Base-by-base conservation (phyloP, 2,797 vertebrate species). In the Galagoides demidoff region DNA sequence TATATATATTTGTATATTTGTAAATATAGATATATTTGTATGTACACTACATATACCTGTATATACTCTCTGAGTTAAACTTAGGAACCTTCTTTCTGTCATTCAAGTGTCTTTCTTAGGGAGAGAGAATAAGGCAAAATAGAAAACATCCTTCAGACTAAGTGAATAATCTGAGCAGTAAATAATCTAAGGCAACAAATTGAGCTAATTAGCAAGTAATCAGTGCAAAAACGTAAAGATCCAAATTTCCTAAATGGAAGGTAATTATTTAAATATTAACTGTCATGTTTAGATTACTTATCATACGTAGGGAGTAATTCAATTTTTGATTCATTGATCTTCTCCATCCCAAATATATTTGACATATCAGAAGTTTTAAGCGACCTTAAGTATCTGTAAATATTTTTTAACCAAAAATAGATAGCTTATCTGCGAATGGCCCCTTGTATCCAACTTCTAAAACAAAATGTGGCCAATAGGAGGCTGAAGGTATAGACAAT, bases 271-370 rank as follows among this genome's bases (percentile, higher is more conserved):
- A 85, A 77, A 81, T 11, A 64, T 70, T 73, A 49, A 85, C 77
- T 66, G 4, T 27, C 83, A 91, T 49, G 16, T 89, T 86, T 71
- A 93, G 78, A 17, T 31, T 91, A 70, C 43, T 82, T 79, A 34
- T 37, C 29, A 29, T 73, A 89, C 71, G 29, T 49, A n/a, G 34
- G 14, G 3, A 68, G 39, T 22, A 14, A 31, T 90, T 90, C 77
- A 45, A 66, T 66, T 89, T 93, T 85, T 81, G 20, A 82, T 14
- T 77, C 84, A 55, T 27, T 82, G 7, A 83, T 82, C 84, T 89
- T 49, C n/a, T 94, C 71, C 49, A 57, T 89, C 83, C 31, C 74
- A 78, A 90, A 57, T 52, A 22, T 86, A 82, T 89, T 82, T 91
- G 74, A 64, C 16, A 52, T 7, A 82, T 85, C 31, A 39, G 31